Conservation (phyloP, 2,888 invertebrate species). For the Drosophila kambysellisi region DNA sequence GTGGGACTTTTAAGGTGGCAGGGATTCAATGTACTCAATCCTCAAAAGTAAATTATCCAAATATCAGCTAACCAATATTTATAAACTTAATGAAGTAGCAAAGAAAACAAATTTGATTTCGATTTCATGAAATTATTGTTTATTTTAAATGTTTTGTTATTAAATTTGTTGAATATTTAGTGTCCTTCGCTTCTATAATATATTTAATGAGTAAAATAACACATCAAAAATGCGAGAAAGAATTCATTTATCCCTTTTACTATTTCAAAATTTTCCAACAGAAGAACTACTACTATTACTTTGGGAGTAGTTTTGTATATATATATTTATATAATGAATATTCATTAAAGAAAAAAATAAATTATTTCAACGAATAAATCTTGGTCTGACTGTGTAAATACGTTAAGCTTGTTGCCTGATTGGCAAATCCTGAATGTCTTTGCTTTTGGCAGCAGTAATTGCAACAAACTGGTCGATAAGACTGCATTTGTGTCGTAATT, state of each 20-base stretch:
- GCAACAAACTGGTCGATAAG: background rate
- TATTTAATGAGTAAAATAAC: background rate
- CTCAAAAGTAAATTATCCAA: background rate
- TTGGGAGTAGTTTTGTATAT: background rate
- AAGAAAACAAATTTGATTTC: background rate
- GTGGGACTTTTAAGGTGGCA: background rate
- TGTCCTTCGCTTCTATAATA: background rate
- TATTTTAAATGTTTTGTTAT: background rate
- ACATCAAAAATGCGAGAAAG: background rate
- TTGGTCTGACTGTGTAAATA: background rate
- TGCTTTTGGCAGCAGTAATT: background rate
- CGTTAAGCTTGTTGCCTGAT: background rate
- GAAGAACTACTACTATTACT: background rate
- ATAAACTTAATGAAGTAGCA: background rate
- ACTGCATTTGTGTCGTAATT: slow-evolving; percentile 16
- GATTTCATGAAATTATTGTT: background rate
- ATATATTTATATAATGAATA: too few relatives aligned
- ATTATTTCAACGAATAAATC: background rate
- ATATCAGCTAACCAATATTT: background rate
- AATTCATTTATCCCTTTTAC: background rate
- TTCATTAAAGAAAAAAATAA: too few relatives aligned
- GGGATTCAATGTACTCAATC: background rate
- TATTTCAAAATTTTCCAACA: background rate
- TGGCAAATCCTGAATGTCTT: background rate
- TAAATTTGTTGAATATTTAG: background rate